Conservation (phyloP, 2,888 invertebrate genomes). For the Polymixis flavicincta region DNA sequence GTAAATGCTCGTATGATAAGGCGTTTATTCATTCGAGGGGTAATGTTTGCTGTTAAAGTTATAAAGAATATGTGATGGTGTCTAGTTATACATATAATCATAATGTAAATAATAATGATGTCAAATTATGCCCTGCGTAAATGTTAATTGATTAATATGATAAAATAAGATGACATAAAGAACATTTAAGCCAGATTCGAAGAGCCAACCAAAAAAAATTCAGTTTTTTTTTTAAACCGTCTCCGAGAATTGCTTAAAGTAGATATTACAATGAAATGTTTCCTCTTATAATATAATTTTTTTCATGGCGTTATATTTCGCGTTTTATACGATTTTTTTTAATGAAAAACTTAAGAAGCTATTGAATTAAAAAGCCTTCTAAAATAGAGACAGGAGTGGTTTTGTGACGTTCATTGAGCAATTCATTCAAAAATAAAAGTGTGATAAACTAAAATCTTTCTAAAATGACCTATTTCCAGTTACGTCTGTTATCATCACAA, state of each 20-base stretch:
- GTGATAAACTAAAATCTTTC: neutral
- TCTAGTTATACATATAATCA: slow-evolving; percentile 17
- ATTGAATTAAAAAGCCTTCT: neutral
- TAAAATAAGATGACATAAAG: slow-evolving; percentile 14
- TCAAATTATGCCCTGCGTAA: slow-evolving; percentile 36
- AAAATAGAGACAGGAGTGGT: too few relatives aligned
- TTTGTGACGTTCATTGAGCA: slow-evolving; percentile 3
- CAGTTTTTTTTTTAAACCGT: neutral
- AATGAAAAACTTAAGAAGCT: slow-evolving; percentile 19
- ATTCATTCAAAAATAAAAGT: slow-evolving; percentile 10
- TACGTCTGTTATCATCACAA: slow-evolving; percentile 41
- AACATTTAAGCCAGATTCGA: neutral
- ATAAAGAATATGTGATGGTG: slow-evolving; percentile 16
- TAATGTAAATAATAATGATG: slow-evolving; percentile 28
- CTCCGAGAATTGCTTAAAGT: neutral
- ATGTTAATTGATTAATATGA: slow-evolving; percentile 13
- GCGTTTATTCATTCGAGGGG: slow-evolving; percentile 5
- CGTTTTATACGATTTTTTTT: neutral
- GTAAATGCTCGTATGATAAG: slow-evolving; percentile 4
- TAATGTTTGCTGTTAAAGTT: slow-evolving; percentile 28
- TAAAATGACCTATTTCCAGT: slow-evolving; percentile 24
- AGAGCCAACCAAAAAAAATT: neutral
- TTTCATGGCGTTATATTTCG: neutral
- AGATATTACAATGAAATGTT: neutral
- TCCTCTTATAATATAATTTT: slow-evolving; percentile 1